Evolutionary conservation across 1,140 invertebrate species (phyloP), one percentile per base, ranked within the genome.

Genomic region (Magallana gigas): DNA sequence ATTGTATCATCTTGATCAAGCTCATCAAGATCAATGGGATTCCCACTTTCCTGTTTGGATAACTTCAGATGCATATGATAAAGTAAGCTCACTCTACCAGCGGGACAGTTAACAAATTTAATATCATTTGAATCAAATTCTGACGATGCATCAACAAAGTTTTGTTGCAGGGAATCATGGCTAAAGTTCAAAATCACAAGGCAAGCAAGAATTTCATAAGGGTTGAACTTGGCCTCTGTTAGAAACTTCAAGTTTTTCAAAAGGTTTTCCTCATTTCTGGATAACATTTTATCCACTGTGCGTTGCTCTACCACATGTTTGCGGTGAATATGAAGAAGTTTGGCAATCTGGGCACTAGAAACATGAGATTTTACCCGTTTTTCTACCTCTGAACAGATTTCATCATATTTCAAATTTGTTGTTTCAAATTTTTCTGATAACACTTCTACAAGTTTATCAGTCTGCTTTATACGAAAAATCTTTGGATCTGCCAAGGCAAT

Each of bases 401-500:
- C 18, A 23, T 71, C 64, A 18, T 71, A 71, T 11, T 29, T 23
- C 18, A 71, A 9, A 29, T 71, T 71, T 29, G 64, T 71, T 7
- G 18, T 71, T 29, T 71, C 64, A 12, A 18, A 71, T 23, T 23
- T 71, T 71, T 71, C 64, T 23, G 64, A 71, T 23, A 71, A 71
- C 18, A 71, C 64, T 71, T 71, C 18, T 4, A 71, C 64, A 71
- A 71, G 29, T 23, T 18, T 71, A 23, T 71, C 18, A 71, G 29
- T 29, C 11, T 71, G 29, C 9, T 23, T 71, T 11, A 71, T 71
- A 23, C 64, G 64, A 29, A 71, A 71, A 71, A 71, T 71, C 7
- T 23, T 18, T 11, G 64, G 64, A 71, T 71, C 64, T 71, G 64
- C 64, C 11, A 71, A 23, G 64, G 64, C 64, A 71, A 71, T 71